phyloP scores from a whole-genome alignment of 2,888 invertebrate genomes.

The Thumatha senex region DNA sequence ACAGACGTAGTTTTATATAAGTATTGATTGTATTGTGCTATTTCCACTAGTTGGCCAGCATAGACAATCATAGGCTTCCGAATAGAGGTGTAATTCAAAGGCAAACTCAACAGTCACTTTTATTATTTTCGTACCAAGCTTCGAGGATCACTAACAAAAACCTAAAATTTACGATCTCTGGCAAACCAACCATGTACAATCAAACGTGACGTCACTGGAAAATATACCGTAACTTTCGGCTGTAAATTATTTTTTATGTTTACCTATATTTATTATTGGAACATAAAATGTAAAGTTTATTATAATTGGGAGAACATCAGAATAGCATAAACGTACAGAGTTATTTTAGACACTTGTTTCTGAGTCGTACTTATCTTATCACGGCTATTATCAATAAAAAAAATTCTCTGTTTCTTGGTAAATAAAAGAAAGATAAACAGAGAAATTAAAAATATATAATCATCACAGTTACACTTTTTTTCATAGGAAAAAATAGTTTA shows the following conservation, averaged over 20 bases:
- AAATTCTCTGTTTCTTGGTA: no score
- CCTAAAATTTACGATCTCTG: slow-evolving; percentile 3
- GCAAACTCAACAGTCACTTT: not conserved
- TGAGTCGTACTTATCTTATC: not conserved
- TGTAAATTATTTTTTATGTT: slow-evolving; percentile 23
- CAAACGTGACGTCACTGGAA: slow-evolving; percentile 16
- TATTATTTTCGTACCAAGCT: not conserved
- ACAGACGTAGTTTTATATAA: no score
- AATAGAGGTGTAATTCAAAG: no score
- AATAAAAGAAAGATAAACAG: no score
- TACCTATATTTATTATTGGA: slow-evolving; percentile 11
- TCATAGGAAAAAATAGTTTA: no score
- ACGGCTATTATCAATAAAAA: not conserved
- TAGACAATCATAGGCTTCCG: no score
- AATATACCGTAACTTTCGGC: slow-evolving; percentile 9
- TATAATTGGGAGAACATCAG: slow-evolving; percentile 3
- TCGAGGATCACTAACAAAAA: not conserved
- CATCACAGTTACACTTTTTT: no score
- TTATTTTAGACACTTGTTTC: not conserved
- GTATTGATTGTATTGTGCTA: no score
- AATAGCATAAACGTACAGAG: not conserved
- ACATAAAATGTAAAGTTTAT: slow-evolving; percentile 7
- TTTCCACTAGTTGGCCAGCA: no score
- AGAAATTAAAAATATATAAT: no score
- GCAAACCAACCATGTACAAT: slow-evolving; percentile 14